Evolutionary conservation across 2,888 invertebrate species (phyloP), one percentile per base, ranked within the genome.

Genomic region (Aromia moschata): DNA sequence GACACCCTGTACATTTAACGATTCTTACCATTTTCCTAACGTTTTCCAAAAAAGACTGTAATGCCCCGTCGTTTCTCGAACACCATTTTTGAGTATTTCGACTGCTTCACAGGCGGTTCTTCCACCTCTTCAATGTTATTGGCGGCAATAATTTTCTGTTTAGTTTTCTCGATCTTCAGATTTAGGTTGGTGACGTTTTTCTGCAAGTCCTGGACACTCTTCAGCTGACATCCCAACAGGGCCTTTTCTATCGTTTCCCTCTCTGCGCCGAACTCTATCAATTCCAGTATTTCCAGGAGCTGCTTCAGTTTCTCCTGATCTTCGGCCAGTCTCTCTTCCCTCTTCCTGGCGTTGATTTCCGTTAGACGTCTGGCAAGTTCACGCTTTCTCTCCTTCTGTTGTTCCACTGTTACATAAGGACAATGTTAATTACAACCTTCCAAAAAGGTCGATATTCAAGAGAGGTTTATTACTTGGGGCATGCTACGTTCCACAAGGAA

Each of bases 281-380:
- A 81, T 69, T 90, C 93, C 79, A 93, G 89, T 58, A 94, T 85
- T 41, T 89, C 86, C 44, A 90, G 80, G 20, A 96, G 79, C 69
- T 92, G 89, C 72, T 88, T 88, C 31, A 96, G 78, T 74, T 92
- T 92, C 68, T 94, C 92, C 75, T 96, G 94, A 74, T 96, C 96
- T 75, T 93, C 93, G 2, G 90, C 90, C 18, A 96, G 82, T 75
- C 92, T 89, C 77, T 96, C 95, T 73, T 93, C 92, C 65, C 96
- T 83, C 76, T 94, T 92, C 46, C 93, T 86, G 0, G 94, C 93
- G 78, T 96, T 96, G 49, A 96, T 92, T 81, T 96, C 96, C 45
- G 93, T 87, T 51, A 96, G 82, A 16, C 96, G 84, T 37, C 89
- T 84, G 0, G 95, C 93, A 76, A 96, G 85, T 77, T 96, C 96